These are phyloP conservation scores for Blastobasis lacticolella DNA, from an alignment of 2,888 invertebrate genomes.

Conservation along the genomic window DNA sequence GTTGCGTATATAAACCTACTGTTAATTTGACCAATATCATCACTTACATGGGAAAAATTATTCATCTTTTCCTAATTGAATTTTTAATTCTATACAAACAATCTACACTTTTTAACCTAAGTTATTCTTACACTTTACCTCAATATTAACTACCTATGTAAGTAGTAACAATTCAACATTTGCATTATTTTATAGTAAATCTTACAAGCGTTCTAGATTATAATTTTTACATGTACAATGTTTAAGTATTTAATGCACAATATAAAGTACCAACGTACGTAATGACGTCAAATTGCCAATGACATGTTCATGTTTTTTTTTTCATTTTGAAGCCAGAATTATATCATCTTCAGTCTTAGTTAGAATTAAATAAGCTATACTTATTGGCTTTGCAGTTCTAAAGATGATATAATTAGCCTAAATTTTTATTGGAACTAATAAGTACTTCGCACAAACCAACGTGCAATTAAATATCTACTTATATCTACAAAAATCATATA, in stretches of 20 bases:
- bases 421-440: not conserved
- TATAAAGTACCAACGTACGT: constrained; percentile 7
- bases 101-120: constrained; percentile 20
- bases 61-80: constrained; percentile 34
- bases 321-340: not conserved
- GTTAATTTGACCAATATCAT: not conserved
- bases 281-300: constrained; percentile 44
- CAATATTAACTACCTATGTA: constrained; percentile 10
- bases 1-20: too few species aligned
- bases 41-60: not conserved
- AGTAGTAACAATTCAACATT: constrained; percentile 38
- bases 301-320: constrained; percentile 20
- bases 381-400: not conserved
- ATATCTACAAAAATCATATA: constrained; percentile 7
- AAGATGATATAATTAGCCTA: not conserved
- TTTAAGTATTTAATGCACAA: not conserved
- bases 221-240: constrained; percentile 1
- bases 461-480: not conserved
- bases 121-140: constrained; percentile 16
- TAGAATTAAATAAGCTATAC: not conserved
- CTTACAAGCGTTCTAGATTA: constrained; percentile 15
- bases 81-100: constrained; percentile 37
- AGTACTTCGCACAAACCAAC: not conserved
- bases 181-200: constrained; percentile 12
- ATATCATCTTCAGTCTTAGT: not conserved